phyloP scores from a whole-genome alignment of 2,888 invertebrate genomes.

The Philereme transversata region DNA sequence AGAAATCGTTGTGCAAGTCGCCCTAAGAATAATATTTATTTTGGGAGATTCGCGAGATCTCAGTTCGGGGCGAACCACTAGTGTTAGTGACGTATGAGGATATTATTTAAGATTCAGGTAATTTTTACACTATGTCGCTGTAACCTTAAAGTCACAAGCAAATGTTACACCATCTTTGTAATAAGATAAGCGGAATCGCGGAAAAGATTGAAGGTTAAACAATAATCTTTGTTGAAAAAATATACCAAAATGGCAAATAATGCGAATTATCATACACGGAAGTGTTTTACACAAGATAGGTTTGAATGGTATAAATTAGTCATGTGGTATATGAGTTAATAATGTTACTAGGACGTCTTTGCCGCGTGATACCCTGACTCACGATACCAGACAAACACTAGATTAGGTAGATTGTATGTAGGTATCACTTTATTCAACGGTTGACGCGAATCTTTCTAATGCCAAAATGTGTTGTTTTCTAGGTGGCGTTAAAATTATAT shows the following conservation, averaged over 20 bases:
- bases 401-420: constrained; percentile 32
- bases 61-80: too few species aligned
- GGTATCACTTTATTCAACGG: constrained; percentile 42
- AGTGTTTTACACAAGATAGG: constrained; percentile 33
- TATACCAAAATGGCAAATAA: constrained; percentile 31
- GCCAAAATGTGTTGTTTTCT: constrained; percentile 2
- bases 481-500: too few species aligned
- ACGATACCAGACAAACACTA: constrained; percentile 49
- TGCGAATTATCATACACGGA: constrained; percentile 51
- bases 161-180: constrained; percentile 46
- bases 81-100: background rate
- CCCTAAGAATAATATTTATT: too few species aligned
- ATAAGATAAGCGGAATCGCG: constrained; percentile 57
- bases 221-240: constrained; percentile 44
- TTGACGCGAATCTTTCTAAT: constrained; percentile 51
- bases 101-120: background rate
- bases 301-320: constrained; percentile 40
- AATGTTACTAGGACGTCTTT: constrained; percentile 36
- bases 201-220: constrained; percentile 63
- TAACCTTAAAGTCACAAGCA: constrained; percentile 6
- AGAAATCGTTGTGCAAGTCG: too few species aligned
- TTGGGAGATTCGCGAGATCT: too few species aligned
- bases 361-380: constrained; percentile 52
- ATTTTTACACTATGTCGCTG: background rate
- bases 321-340: constrained; percentile 38